phyloP scores from a whole-genome alignment of 35 echinoderm and acorn worm genomes.

The Ptychodera flava region DNA sequence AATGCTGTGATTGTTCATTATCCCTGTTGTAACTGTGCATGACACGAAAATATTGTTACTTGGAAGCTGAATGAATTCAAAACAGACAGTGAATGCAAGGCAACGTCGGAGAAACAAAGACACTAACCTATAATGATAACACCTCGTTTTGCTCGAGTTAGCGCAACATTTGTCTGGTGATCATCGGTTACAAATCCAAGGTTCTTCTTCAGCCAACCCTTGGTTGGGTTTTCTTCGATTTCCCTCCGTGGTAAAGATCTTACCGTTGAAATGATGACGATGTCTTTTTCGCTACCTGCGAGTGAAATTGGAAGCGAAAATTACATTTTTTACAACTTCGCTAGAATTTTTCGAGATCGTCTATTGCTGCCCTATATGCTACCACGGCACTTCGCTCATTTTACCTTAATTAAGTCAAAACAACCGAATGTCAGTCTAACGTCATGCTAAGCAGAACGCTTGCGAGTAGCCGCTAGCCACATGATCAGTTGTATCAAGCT shows the following conservation, averaged over 20 bases:
- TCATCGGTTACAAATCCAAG: slow-evolving; percentile 95
- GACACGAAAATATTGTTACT: too few species aligned
- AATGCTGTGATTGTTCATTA: too few species aligned
- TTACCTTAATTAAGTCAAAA: not conserved
- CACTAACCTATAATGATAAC: slow-evolving; percentile 86
- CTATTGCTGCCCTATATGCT: not conserved
- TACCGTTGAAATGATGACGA: slow-evolving; percentile 75
- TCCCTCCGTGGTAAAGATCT: slow-evolving; percentile 73
- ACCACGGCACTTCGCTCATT: not conserved
- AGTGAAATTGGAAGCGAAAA: not conserved
- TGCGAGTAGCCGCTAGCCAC: not conserved
- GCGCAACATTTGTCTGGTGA: slow-evolving; percentile 95
- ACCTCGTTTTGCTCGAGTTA: slow-evolving; percentile 67
- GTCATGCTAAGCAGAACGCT: not conserved
- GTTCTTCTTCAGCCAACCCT: slow-evolving; percentile 62
- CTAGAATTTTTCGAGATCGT: not conserved
- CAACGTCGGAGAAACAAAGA: too few species aligned
- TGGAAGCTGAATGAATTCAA: too few species aligned
- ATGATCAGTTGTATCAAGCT: not conserved
- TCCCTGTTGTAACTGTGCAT: too few species aligned
- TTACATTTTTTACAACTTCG: not conserved
- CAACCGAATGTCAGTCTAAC: not conserved
- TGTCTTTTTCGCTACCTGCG: slow-evolving; percentile 90
- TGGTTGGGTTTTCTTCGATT: slow-evolving; percentile 80
- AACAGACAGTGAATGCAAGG: too few species aligned